Percentiles rank a stretch among this genome's conserved stretches.
Evolutionary conservation across 2,113 vertebrate genomes (phyloP).

Genomic region (Hypocryptadius cinnamomeus): DNA sequence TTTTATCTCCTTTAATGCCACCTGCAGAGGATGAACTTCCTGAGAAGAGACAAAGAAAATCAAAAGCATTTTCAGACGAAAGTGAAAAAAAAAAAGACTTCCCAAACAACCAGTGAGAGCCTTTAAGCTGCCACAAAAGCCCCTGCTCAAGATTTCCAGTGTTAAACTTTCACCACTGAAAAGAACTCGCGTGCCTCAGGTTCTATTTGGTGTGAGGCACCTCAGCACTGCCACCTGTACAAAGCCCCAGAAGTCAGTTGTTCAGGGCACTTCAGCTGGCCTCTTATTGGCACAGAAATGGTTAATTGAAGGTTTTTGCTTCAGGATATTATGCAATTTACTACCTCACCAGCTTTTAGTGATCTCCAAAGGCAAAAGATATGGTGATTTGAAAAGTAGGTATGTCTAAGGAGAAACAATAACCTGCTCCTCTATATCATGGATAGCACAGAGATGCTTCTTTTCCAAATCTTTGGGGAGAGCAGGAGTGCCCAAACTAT

Average conservation of each 20-base stretch:
- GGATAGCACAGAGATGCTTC: background rate
- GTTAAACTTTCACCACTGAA: background rate
- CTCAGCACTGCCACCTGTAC: background rate
- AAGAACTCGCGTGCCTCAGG: accelerated
- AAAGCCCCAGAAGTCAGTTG: background rate
- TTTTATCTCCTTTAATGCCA: conserved; percentile 51
- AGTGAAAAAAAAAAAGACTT: background rate
- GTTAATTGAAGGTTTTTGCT: background rate
- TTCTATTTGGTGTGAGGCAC: background rate
- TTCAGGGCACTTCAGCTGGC: background rate
- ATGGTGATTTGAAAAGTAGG: background rate
- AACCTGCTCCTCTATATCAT: background rate
- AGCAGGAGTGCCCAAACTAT: background rate
- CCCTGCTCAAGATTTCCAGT: background rate
- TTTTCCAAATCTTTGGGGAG: background rate
- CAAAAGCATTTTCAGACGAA: background rate
- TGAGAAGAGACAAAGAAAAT: conserved; percentile 11
- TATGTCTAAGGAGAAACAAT: background rate
- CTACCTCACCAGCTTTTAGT: background rate
- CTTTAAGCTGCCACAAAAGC: background rate
- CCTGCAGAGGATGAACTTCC: conserved; percentile 24
- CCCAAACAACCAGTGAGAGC: background rate
- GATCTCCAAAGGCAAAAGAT: background rate
- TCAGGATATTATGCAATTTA: background rate
- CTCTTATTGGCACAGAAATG: background rate